Percentiles rank a stretch among this genome's conserved stretches.
Conservation (phyloP, 1,140 invertebrate genomes). For the Drosophila melanica region DNA sequence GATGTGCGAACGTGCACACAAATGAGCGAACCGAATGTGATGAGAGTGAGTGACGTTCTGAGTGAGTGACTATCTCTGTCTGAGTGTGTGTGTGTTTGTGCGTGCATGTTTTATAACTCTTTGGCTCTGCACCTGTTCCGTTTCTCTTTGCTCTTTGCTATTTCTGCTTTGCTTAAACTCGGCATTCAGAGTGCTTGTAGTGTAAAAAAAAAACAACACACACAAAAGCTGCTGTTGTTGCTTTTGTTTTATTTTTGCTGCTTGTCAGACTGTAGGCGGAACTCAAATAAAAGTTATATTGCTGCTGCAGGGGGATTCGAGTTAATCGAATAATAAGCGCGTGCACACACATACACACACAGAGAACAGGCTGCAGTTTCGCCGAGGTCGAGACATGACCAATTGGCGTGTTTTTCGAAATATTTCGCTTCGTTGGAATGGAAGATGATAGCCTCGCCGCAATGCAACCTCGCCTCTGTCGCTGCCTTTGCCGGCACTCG, state of each 20-base stretch:
- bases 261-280: constrained; percentile 66
- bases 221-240: constrained; percentile 6
- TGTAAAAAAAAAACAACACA: background rate
- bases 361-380: constrained; percentile 42
- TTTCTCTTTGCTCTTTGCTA: constrained; percentile 11
- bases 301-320: constrained; percentile 75
- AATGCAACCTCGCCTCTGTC: background rate
- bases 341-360: constrained; percentile 28
- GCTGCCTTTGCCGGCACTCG: constrained; percentile 12
- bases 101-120: constrained; percentile 17
- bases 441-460: constrained; percentile 65
- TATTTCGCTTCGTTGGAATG: constrained; percentile 64
- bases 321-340: constrained; percentile 81
- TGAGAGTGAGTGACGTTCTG: constrained; percentile 25
- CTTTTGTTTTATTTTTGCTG: constrained; percentile 33
- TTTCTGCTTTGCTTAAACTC: constrained; percentile 8
- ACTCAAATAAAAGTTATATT: constrained; percentile 78
- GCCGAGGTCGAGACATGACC: constrained; percentile 77
- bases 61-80: constrained; percentile 3
- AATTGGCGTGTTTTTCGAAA: constrained; percentile 80
- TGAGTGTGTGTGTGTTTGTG: constrained; percentile 2
- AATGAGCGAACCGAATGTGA: constrained; percentile 17
- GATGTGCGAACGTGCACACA: constrained; percentile 2
- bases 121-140: constrained; percentile 13
- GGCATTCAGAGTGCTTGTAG: background rate